phyloP scores from a whole-genome alignment of 1,140 invertebrate species.

The Aplysia californica region DNA sequence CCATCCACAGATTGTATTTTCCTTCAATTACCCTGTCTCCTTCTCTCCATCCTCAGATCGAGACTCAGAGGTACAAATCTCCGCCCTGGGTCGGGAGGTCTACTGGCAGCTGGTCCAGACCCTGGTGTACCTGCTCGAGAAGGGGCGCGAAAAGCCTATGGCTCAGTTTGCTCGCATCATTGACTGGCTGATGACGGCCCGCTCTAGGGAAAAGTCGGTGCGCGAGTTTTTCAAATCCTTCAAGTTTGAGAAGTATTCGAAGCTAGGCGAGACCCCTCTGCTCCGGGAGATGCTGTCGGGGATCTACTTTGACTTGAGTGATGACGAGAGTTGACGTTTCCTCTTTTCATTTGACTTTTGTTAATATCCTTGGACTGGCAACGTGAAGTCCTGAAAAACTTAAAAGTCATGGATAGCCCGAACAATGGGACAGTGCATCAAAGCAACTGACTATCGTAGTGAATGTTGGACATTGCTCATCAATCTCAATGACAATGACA shows the following conservation, averaged over 20 bases:
- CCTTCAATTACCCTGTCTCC: no score
- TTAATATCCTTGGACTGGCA: no score
- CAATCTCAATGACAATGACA: no score
- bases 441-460: no score
- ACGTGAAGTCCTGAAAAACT: no score
- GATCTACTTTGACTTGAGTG: slow-evolving; percentile 10
- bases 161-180: slow-evolving; percentile 1
- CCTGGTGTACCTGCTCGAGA: neutral
- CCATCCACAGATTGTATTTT: no score
- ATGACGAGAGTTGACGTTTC: slow-evolving; percentile 6
- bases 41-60: no score
- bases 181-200: neutral
- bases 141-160: neutral
- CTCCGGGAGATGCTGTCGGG: slow-evolving; percentile 13
- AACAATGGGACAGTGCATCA: no score
- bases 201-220: neutral
- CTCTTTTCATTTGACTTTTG: no score
- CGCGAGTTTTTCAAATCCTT: neutral
- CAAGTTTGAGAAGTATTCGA: slow-evolving; percentile 16
- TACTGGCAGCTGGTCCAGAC: slow-evolving; percentile 5
- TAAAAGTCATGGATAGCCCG: no score
- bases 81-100: neutral
- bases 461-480: no score
- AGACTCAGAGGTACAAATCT: neutral
- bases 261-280: neutral